Conservation (phyloP, 2,113 vertebrate species). For the Paedocypris sp. region DNA sequence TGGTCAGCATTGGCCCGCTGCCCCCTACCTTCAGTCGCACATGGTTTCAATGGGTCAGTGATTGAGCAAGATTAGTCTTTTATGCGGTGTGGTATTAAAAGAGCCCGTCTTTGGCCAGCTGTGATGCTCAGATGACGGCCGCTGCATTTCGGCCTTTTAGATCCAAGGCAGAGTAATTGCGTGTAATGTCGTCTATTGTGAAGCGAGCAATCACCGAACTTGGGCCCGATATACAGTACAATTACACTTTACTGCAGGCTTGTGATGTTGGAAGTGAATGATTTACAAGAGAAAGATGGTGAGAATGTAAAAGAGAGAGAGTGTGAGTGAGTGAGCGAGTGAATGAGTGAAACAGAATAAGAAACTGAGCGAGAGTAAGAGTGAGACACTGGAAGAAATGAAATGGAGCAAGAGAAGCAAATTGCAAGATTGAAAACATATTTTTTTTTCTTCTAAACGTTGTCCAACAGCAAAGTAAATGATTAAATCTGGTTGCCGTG, state of each 20-base stretch:
- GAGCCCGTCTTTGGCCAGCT: conserved; percentile 54
- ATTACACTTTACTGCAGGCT: neutral
- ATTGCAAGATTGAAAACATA: no score
- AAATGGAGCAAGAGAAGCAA: no score
- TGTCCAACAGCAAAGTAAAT: no score
- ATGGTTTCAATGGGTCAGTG: conserved; percentile 58
- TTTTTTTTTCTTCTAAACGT: no score
- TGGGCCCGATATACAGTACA: conserved; percentile 17
- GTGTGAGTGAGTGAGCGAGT: no score
- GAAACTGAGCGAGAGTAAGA: no score
- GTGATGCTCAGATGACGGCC: conserved; percentile 46
- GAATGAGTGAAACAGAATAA: no score
- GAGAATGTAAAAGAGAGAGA: no score
- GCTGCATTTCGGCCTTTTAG: conserved; percentile 22
- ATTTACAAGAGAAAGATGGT: neutral
- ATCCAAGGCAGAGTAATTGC: conserved; percentile 13
- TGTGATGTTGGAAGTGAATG: neutral
- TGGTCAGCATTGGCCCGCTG: conserved; percentile 32
- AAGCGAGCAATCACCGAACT: conserved; percentile 18
- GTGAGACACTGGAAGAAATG: no score
- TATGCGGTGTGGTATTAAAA: conserved; percentile 51
- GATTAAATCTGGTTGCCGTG: no score
- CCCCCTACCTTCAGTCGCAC: conserved; percentile 40
- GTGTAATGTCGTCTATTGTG: conserved; percentile 22
- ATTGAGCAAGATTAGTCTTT: conserved; percentile 56